These are phyloP conservation scores for Pelodiscus sinensis DNA, from an alignment of 2,113 vertebrate genomes.

Conservation along the genomic window DNA sequence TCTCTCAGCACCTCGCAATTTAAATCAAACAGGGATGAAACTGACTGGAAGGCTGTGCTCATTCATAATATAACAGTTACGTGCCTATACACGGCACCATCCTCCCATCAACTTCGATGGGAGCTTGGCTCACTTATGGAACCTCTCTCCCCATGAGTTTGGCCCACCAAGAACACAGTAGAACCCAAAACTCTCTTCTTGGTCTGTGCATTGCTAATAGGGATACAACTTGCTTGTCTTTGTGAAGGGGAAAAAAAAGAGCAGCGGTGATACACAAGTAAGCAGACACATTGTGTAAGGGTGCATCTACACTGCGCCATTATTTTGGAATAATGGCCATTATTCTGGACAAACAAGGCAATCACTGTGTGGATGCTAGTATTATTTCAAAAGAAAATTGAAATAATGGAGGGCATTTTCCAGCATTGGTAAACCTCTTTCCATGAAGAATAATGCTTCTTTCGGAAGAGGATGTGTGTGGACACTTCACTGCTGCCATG, in stretches of 20 bases:
- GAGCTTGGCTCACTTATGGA: not conserved
- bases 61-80: constrained; percentile 23
- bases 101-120: not conserved
- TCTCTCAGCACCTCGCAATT: constrained; percentile 16
- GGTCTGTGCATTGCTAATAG: not conserved
- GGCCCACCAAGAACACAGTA: not conserved
- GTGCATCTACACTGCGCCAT: too few relatives aligned
- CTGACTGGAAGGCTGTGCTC: not conserved
- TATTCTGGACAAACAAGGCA: too few relatives aligned
- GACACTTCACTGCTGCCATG: too few relatives aligned
- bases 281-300: not conserved
- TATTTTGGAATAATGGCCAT: too few relatives aligned
- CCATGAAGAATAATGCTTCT: too few relatives aligned
- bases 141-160: accelerated
- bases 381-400: too few relatives aligned
- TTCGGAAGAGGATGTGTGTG: too few relatives aligned
- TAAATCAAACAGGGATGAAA: constrained; percentile 23
- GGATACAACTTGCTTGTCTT: not conserved
- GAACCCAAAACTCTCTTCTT: accelerated
- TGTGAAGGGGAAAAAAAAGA: not conserved
- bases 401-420: too few relatives aligned
- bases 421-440: too few relatives aligned
- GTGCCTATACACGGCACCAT: accelerated
- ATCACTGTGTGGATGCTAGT: too few relatives aligned
- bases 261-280: not conserved